Percentiles rank a stretch among this genome's conserved stretches.
phyloP scores from a whole-genome alignment of 2,113 vertebrate genomes.

The Chaetodon trifascialis region DNA sequence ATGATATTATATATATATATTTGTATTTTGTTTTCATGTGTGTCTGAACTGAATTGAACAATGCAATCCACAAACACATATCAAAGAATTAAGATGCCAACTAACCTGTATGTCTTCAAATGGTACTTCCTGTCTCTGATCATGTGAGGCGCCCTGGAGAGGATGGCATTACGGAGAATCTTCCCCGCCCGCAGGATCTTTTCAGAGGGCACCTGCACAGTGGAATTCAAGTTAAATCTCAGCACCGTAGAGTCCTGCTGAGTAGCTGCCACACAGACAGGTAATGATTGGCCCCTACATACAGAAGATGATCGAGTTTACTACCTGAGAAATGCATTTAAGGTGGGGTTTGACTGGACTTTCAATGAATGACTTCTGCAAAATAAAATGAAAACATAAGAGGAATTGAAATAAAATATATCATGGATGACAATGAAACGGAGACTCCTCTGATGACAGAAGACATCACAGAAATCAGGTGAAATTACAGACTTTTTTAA shows the following conservation, averaged over 20 bases:
- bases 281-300: conserved; percentile 16
- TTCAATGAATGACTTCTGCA: conserved; percentile 94
- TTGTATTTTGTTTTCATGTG: neutral
- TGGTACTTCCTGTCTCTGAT: conserved; percentile 99
- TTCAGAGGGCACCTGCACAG: conserved; percentile 91
- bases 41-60: neutral
- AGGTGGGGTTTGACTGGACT: conserved; percentile 88
- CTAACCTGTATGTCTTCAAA: conserved; percentile 95
- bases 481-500: conserved; percentile 9
- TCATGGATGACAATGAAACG: conserved; percentile 4
- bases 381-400: conserved; percentile 86
- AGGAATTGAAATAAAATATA: conserved; percentile 31
- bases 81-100: neutral
- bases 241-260: conserved; percentile 3
- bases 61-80: neutral
- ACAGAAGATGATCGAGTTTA: conserved; percentile 67
- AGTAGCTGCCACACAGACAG: conserved; percentile 10
- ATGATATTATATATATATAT: neutral
- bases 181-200: conserved; percentile 94
- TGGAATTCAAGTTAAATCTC: conserved; percentile 9
- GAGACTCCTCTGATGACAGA: neutral
- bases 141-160: conserved; percentile 94
- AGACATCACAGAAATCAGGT: neutral
- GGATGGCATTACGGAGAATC: conserved; percentile 91
- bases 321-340: conserved; percentile 93